Conservation (phyloP, 2,888 invertebrate species). For the Caradrina kadenii region DNA sequence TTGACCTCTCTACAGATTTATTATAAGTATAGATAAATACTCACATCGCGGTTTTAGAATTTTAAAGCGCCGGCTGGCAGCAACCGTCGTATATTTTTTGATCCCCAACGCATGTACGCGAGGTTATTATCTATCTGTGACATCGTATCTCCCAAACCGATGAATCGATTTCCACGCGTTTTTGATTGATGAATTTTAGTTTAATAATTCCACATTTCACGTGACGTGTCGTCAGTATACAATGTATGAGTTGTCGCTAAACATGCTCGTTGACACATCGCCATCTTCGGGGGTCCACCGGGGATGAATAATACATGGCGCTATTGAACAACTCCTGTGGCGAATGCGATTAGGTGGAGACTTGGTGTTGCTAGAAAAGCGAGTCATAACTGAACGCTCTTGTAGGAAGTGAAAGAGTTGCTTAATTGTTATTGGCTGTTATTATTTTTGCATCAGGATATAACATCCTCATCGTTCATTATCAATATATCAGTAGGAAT, state of each 20-base stretch:
- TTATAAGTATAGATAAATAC: no score
- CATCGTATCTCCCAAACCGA: neutral
- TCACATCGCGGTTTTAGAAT: no score
- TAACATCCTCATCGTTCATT: no score
- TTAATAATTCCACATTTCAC: neutral
- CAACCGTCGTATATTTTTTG: no score
- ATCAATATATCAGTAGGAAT: no score
- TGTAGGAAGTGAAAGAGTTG: no score
- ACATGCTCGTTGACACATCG: constrained; percentile 22
- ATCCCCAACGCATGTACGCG: no score
- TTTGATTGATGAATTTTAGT: no score
- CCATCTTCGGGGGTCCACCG: constrained; percentile 26
- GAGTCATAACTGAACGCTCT: constrained; percentile 1
- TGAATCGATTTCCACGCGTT: neutral
- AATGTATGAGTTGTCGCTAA: constrained; percentile 18
- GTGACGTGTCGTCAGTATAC: constrained; percentile 3
- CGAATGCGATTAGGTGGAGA: constrained; percentile 10
- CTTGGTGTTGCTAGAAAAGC: constrained; percentile 7
- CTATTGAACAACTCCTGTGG: constrained; percentile 50
- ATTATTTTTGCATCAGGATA: no score
- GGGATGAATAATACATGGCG: constrained; percentile 60
- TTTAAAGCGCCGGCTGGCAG: no score
- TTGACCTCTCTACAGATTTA: no score
- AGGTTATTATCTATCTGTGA: neutral
- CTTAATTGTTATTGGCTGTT: no score